phyloP scores from a whole-genome alignment of 2,797 vertebrate species.

The Aeoliscus strigatus region DNA sequence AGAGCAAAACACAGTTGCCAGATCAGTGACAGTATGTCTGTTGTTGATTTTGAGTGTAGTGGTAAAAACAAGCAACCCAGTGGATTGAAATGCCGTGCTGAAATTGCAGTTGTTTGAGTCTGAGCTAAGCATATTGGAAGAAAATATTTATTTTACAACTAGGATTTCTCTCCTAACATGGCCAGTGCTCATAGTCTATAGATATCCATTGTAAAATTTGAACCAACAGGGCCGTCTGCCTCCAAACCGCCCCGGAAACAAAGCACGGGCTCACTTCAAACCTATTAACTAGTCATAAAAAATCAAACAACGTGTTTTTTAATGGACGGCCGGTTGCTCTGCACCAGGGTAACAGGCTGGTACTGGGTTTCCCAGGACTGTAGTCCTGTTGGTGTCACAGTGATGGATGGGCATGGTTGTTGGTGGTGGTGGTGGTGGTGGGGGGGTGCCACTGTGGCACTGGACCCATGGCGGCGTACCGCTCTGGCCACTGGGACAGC shows the following conservation, averaged over 20 bases:
- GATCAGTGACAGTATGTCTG: too few species aligned
- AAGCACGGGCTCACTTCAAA: slow-evolving; percentile 63
- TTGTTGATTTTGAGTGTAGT: too few species aligned
- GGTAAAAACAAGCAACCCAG: too few species aligned
- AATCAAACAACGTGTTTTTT: slow-evolving; percentile 73
- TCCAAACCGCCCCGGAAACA: slow-evolving; percentile 65
- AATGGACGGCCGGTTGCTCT: slow-evolving; percentile 55
- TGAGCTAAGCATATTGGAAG: slow-evolving; percentile 55
- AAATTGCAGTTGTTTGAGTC: slow-evolving; percentile 20
- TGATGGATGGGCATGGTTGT: slow-evolving; percentile 78
- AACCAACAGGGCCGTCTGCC: slow-evolving; percentile 43
- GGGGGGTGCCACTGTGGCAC: slow-evolving; percentile 72
- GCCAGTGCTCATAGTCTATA: slow-evolving; percentile 65
- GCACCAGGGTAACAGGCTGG: slow-evolving; percentile 58
- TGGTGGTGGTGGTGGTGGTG: slow-evolving; percentile 72
- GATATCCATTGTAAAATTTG: slow-evolving; percentile 67
- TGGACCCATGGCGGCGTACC: slow-evolving; percentile 36
- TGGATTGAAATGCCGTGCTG: slow-evolving; percentile 13
- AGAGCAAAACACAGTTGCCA: too few species aligned
- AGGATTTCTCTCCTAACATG: slow-evolving; percentile 58
- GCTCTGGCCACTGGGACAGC: slow-evolving; percentile 56
- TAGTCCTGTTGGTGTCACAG: slow-evolving; percentile 65
- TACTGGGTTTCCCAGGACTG: slow-evolving; percentile 71
- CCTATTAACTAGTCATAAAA: slow-evolving; percentile 75
- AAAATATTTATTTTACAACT: slow-evolving; percentile 62